phyloP scores from a whole-genome alignment of 2,888 invertebrate genomes.

The Tanaodytes sp. region DNA sequence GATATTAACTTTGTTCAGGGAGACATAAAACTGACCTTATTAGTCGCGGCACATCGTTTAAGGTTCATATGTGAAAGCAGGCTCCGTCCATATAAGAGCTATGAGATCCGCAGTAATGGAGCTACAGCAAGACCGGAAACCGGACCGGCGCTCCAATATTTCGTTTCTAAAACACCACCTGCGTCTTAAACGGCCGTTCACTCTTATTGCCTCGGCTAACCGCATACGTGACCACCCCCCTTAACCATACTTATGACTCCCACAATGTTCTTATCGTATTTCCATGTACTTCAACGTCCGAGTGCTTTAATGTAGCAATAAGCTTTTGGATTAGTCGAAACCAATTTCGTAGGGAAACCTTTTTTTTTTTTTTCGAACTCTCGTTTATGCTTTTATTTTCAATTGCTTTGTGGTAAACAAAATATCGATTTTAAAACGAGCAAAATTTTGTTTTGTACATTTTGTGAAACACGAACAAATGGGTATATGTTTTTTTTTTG shows the following conservation, averaged over 20 bases:
- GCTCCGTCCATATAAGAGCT: constrained; percentile 50
- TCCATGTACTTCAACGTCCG: too few relatives aligned
- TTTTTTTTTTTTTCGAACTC: too few relatives aligned
- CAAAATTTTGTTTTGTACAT: too few relatives aligned
- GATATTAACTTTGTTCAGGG: constrained; percentile 53
- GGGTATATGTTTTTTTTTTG: too few relatives aligned
- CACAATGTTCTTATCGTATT: constrained; percentile 35
- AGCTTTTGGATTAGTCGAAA: too few relatives aligned
- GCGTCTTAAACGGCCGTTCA: constrained; percentile 44
- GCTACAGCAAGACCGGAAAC: constrained; percentile 34
- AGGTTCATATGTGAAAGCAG: constrained; percentile 50
- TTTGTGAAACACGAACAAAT: too few relatives aligned
- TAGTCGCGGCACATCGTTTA: constrained; percentile 54
- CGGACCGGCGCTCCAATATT: constrained; percentile 45
- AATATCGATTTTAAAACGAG: too few relatives aligned
- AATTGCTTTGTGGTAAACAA: too few relatives aligned
- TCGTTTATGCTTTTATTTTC: too few relatives aligned
- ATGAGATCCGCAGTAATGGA: constrained; percentile 37
- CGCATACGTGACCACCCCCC: constrained; percentile 40
- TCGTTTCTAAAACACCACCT: constrained; percentile 51
- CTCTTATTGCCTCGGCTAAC: constrained; percentile 47
- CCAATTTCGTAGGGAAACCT: too few relatives aligned
- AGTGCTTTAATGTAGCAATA: too few relatives aligned
- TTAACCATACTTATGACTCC: constrained; percentile 28
- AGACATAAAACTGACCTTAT: constrained; percentile 55